These are phyloP conservation scores for Barnardius zonarius DNA, from an alignment of 2,113 vertebrate species.

Conservation along the genomic window DNA sequence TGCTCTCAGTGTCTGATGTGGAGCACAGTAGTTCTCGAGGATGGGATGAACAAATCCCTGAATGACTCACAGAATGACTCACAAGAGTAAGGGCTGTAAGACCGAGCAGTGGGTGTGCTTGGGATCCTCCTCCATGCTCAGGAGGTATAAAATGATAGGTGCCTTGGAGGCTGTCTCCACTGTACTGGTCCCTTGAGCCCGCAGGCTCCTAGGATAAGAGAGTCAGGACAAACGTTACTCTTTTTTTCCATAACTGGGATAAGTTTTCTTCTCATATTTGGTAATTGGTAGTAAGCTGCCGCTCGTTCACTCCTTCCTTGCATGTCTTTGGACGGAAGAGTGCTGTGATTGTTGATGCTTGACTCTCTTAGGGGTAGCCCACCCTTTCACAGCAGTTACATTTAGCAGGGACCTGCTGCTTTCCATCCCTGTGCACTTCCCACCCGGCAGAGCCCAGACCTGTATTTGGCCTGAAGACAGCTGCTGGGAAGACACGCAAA, in stretches of 20 bases:
- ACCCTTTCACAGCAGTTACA: background rate
- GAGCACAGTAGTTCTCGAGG: background rate
- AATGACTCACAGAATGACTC: background rate
- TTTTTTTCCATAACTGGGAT: background rate
- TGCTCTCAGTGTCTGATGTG: background rate
- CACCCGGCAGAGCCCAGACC: background rate
- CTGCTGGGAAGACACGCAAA: background rate
- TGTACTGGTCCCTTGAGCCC: background rate
- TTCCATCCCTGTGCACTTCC: background rate
- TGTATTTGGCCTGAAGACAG: background rate
- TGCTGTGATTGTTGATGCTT: background rate
- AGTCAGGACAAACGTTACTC: background rate
- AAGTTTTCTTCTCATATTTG: background rate
- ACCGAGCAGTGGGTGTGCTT: accelerated
- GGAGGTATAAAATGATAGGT: background rate
- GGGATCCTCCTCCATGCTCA: background rate
- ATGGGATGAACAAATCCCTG: background rate
- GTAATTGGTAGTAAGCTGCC: background rate
- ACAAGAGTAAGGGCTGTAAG: background rate
- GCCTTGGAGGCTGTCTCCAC: background rate
- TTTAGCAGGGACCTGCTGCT: background rate
- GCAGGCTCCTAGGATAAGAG: background rate
- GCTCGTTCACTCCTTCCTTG: background rate
- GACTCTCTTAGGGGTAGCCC: background rate
- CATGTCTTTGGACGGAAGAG: background rate